phyloP scores from a whole-genome alignment of 2,113 vertebrate species.

The Tangachromis dhanisi region DNA sequence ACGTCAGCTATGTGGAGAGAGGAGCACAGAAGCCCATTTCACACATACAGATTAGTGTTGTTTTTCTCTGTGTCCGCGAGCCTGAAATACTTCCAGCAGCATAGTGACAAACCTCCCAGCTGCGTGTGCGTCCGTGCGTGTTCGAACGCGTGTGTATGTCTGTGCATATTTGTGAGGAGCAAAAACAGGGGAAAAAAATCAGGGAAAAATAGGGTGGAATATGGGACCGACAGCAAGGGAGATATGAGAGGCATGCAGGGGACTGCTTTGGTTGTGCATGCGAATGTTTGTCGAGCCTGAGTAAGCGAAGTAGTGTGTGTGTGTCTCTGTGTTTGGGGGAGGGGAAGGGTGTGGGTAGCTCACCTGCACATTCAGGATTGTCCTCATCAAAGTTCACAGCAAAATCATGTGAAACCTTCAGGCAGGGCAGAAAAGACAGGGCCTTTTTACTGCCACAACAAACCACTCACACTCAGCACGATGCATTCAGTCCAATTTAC shows the following conservation, averaged over 20 bases:
- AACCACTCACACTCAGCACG: neutral
- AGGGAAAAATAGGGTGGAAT: conserved; percentile 1
- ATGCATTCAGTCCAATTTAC: conserved; percentile 14
- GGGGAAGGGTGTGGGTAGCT: neutral
- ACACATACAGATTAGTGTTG: conserved; percentile 71
- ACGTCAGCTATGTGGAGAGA: conserved; percentile 5
- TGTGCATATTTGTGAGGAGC: neutral
- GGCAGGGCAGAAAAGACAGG: neutral
- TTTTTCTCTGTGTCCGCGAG: conserved; percentile 34
- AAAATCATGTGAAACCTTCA: conserved; percentile 97
- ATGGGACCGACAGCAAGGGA: neutral
- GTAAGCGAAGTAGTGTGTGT: neutral
- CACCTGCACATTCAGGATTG: conserved; percentile 92
- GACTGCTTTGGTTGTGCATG: neutral
- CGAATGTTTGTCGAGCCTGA: neutral
- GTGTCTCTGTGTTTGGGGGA: neutral
- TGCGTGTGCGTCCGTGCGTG: neutral
- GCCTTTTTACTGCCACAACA: neutral
- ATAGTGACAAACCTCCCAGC: conserved; percentile 25
- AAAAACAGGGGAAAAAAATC: neutral
- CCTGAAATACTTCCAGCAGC: conserved; percentile 48
- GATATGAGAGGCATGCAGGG: neutral
- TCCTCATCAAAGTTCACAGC: conserved; percentile 99
- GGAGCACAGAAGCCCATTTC: conserved; percentile 55
- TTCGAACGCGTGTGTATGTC: neutral